A percentile compares a stretch with the other conserved stretches of the same genome.
Evolutionary conservation across 2,797 vertebrate genomes (phyloP).

Genomic region (Chaetodon trifasciatus): DNA sequence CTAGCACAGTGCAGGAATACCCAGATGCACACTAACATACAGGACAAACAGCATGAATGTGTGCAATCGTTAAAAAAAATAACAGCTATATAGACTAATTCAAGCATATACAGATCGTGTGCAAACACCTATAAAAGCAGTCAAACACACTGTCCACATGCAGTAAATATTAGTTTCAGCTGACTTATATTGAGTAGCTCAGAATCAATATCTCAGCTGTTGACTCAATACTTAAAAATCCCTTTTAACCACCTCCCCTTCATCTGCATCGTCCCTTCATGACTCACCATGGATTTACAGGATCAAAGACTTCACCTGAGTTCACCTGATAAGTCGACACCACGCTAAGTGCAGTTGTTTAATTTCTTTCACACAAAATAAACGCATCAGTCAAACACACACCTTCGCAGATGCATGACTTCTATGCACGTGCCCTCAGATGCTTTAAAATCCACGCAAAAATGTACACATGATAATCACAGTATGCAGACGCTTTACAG

Average conservation of each 20-base stretch:
- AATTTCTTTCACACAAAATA: constrained; percentile 6
- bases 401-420: background rate
- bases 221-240: constrained; percentile 48
- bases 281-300: constrained; percentile 42
- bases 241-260: constrained; percentile 34
- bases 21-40: constrained; percentile 2
- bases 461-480: constrained; percentile 24
- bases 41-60: background rate
- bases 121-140: background rate
- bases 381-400: constrained; percentile 6
- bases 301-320: constrained; percentile 55
- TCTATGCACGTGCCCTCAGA: constrained; percentile 19
- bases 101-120: background rate
- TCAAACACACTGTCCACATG: background rate
- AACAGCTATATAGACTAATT: background rate
- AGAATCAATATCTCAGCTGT: constrained; percentile 45
- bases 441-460: constrained; percentile 23
- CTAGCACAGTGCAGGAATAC: constrained; percentile 19
- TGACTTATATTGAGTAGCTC: constrained; percentile 16
- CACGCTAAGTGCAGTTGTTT: constrained; percentile 19
- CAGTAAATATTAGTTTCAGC: constrained; percentile 13
- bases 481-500: constrained; percentile 5
- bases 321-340: constrained; percentile 21
- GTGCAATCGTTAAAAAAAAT: background rate
- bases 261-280: constrained; percentile 38